Evolutionary conservation across 2,888 invertebrate species (phyloP), one percentile per base, ranked within the genome.

Genomic region (Lithophane leautieri): DNA sequence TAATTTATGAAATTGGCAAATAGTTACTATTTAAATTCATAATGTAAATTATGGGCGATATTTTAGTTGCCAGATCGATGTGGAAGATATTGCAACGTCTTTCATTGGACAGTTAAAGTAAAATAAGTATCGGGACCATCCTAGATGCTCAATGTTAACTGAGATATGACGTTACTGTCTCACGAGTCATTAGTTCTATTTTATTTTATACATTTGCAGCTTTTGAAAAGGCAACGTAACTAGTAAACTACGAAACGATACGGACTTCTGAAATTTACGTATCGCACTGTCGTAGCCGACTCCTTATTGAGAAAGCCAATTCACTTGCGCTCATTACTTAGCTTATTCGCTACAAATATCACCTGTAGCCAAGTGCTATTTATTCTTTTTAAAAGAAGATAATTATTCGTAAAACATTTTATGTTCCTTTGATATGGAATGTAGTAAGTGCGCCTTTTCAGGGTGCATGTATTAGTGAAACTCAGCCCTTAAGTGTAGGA

Each of bases 141-240:
- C 83, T 78, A 85, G 82, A 85, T 83, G 83, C 83, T 85, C 83
- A 85, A 85, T 82, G 68, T 83, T 82, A 71, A 73, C 85, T 76
- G 73, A 83, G 79, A 60, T 68, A 61, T 67, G 71, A 82, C 61
- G 34, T 73, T n/a, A 71, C 62, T 82, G 83, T 82, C 83, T 85
- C 86, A 69, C 68, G 58, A 83, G 83, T 83, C 83, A 83, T 85
- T 83, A 83, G 83, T 83, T 85, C 63, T 83, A 83, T 82, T 78
- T 81, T 73, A 78, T 83, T 77, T 83, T 85, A 73, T 82, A 82
- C 78, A 82, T 82, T 73, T 68, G 83, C 83, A 85, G 86, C 83
- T 85, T 66, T 73, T 82, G 70, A 61, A 67, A 71, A 66, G 86
- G 71, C 81, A 77, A 82, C 71, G 58, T 84, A 81, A 70, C 47